Evolutionary conservation across 1,140 invertebrate genomes (phyloP).

Genomic region (Panagrolaimus sp.): DNA sequence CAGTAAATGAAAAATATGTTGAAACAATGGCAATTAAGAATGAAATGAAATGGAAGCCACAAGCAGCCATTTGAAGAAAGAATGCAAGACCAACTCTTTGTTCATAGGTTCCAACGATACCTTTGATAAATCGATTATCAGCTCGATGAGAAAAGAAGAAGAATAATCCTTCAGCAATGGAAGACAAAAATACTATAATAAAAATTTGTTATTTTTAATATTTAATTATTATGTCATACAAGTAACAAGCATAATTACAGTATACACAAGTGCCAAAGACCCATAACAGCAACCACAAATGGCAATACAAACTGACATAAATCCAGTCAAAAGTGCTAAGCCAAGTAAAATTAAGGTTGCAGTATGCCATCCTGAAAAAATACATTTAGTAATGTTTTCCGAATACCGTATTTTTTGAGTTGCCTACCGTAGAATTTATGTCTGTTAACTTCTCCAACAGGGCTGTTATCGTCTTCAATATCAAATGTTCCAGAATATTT

Average conservation of each 20-base stretch:
- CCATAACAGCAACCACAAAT: slow-evolving; percentile 56
- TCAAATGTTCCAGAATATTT: slow-evolving; percentile 60
- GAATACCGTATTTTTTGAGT: neutral
- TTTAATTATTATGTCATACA: slow-evolving; percentile 31
- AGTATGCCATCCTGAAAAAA: slow-evolving; percentile 53
- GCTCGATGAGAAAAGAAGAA: slow-evolving; percentile 59
- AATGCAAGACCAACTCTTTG: slow-evolving; percentile 57
- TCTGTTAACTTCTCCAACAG: slow-evolving; percentile 58
- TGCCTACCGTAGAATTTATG: slow-evolving; percentile 55
- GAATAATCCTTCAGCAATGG: slow-evolving; percentile 56
- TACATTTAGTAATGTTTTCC: slow-evolving; percentile 3
- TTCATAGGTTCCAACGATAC: slow-evolving; percentile 59
- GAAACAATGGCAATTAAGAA: slow-evolving; percentile 56
- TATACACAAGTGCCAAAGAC: slow-evolving; percentile 53
- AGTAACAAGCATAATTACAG: slow-evolving; percentile 50
- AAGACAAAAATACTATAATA: slow-evolving; percentile 53
- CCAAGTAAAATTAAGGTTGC: slow-evolving; percentile 54
- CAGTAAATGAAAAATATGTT: slow-evolving; percentile 53
- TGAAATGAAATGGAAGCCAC: slow-evolving; percentile 55
- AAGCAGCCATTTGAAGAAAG: slow-evolving; percentile 58
- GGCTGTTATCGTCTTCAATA: slow-evolving; percentile 57
- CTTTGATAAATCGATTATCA: slow-evolving; percentile 59
- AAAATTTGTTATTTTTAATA: neutral
- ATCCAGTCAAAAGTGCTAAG: slow-evolving; percentile 50
- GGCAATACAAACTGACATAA: slow-evolving; percentile 52